Percentiles rank a stretch among this genome's conserved stretches.
Conservation (phyloP, 2,797 vertebrate species). For the Scarus forsteni region DNA sequence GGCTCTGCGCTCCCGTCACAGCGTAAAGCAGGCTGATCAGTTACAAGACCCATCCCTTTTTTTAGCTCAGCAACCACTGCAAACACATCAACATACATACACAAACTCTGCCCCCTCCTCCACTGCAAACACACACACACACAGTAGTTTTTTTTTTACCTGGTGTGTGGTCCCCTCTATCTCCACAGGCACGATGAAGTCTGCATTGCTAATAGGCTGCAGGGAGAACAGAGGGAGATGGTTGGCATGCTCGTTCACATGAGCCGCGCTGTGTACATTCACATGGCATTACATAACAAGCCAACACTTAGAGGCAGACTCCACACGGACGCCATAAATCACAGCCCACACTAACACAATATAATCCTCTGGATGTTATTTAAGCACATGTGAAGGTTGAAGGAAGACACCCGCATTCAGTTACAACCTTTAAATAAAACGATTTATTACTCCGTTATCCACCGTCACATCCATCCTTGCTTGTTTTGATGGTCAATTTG, state of each 20-base stretch:
- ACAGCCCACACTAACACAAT: slow-evolving; percentile 37
- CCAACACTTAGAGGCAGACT: slow-evolving; percentile 23
- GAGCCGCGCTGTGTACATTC: slow-evolving; percentile 62
- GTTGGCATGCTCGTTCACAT: slow-evolving; percentile 58
- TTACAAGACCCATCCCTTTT: slow-evolving; percentile 71
- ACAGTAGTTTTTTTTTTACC: slow-evolving; percentile 74
- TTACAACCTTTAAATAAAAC: not conserved
- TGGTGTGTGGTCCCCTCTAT: slow-evolving; percentile 93
- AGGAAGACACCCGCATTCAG: not conserved
- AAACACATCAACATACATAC: slow-evolving; percentile 62
- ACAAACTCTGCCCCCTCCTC: slow-evolving; percentile 42
- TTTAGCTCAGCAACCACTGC: slow-evolving; percentile 65
- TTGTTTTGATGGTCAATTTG: not conserved
- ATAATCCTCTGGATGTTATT: slow-evolving; percentile 26
- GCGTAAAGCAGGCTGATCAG: slow-evolving; percentile 47
- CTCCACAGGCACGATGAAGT: slow-evolving; percentile 94
- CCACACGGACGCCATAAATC: slow-evolving; percentile 42
- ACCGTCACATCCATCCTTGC: not conserved
- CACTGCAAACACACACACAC: slow-evolving; percentile 44
- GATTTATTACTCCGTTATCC: not conserved
- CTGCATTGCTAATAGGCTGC: slow-evolving; percentile 92
- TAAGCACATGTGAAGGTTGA: slow-evolving; percentile 5
- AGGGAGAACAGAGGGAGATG: slow-evolving; percentile 57
- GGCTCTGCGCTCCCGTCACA: slow-evolving; percentile 57
- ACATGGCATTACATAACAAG: slow-evolving; percentile 73